These are phyloP conservation scores for Tholera decimalis DNA, from an alignment of 2,888 invertebrate genomes.

Conservation along the genomic window DNA sequence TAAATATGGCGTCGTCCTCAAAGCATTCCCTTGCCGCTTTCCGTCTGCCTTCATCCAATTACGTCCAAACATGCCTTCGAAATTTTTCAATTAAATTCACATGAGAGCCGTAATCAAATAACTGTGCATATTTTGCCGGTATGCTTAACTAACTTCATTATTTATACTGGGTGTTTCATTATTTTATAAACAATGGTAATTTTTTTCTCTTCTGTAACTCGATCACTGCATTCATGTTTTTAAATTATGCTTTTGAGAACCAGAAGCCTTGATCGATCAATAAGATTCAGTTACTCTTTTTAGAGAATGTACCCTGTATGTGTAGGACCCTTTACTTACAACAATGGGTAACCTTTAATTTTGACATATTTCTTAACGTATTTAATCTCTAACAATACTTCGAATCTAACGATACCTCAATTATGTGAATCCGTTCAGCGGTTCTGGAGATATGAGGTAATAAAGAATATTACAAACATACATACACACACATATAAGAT, in stretches of 20 bases:
- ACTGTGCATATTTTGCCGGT: slow-evolving; percentile 17
- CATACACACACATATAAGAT: no score
- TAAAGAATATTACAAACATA: no score
- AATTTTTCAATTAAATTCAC: slow-evolving; percentile 35
- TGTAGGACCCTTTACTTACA: not conserved
- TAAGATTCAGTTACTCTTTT: not conserved
- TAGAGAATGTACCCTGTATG: not conserved
- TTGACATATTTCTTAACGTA: no score
- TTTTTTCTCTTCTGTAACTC: not conserved
- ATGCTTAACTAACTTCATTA: slow-evolving; percentile 20
- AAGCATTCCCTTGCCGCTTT: slow-evolving; percentile 40
- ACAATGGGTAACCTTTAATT: no score
- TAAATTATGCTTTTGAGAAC: not conserved
- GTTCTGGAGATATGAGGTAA: no score
- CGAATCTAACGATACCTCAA: no score
- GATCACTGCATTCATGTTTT: not conserved
- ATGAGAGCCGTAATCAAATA: slow-evolving; percentile 21
- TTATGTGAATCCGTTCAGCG: no score
- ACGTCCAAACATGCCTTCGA: slow-evolving; percentile 14
- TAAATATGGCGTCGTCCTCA: slow-evolving; percentile 27
- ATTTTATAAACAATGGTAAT: not conserved
- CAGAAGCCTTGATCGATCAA: not conserved
- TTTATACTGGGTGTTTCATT: not conserved
- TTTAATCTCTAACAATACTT: no score
- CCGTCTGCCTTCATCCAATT: slow-evolving; percentile 24